phyloP scores from a whole-genome alignment of 2,888 invertebrate species.

The Leptopilina syphax region DNA sequence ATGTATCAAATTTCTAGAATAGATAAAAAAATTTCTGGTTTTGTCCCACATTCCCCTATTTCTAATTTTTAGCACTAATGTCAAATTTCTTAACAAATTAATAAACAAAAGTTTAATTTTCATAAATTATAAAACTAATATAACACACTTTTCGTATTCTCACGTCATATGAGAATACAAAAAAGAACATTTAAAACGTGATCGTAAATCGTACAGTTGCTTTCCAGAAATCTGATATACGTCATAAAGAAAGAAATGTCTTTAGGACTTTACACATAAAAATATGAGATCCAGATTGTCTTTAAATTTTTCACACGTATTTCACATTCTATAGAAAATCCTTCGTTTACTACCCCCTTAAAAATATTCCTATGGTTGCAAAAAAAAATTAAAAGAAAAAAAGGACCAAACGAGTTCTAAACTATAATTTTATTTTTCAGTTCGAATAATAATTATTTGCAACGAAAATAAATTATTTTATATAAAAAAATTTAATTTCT shows the following conservation, averaged over 20 bases:
- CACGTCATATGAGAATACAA: not conserved
- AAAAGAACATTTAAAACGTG: slow-evolving; percentile 17
- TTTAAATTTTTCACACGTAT: slow-evolving; percentile 33
- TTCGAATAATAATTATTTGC: no score
- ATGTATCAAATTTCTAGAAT: no score
- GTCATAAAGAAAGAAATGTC: slow-evolving; percentile 31
- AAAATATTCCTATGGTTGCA: not conserved
- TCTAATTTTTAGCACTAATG: no score
- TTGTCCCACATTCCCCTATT: no score
- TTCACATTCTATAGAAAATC: slow-evolving; percentile 3
- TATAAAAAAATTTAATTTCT: no score
- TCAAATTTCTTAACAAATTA: no score
- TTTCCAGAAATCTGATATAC: slow-evolving; percentile 8
- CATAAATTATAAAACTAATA: no score
- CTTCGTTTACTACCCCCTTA: not conserved
- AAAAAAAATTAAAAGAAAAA: not conserved
- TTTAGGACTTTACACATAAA: slow-evolving; percentile 19
- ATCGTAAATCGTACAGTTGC: slow-evolving; percentile 6
- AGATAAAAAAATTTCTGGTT: no score
- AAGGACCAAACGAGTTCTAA: not conserved
- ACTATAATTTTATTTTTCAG: no score
- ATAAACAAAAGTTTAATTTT: no score
- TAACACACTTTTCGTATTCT: not conserved
- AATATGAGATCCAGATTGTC: slow-evolving; percentile 19
- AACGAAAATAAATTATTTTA: no score